Percentiles rank a stretch among this genome's conserved stretches.
These are phyloP conservation scores for Drosophila malerkotliana DNA, from an alignment of 1,140 invertebrate species.

Conservation along the genomic window DNA sequence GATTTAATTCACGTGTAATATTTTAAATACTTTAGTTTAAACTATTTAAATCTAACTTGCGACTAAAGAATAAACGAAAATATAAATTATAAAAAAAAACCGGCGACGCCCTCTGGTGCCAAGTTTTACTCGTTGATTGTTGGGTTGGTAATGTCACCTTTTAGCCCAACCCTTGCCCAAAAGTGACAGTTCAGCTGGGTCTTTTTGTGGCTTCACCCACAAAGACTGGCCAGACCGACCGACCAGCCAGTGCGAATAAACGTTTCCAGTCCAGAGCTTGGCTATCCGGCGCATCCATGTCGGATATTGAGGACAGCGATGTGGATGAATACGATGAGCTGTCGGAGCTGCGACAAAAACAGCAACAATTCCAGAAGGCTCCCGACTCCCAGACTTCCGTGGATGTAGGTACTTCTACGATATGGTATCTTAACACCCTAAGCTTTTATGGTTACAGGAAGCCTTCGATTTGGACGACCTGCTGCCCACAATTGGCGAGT, in stretches of 20 bases:
- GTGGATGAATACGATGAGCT: constrained; percentile 71
- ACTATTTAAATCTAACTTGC: constrained; percentile 63
- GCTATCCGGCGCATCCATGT: constrained; percentile 39
- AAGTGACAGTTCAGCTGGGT: constrained; percentile 18
- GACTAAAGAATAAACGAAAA: constrained; percentile 65
- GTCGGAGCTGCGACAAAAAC: constrained; percentile 60
- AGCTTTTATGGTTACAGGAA: constrained; percentile 79
- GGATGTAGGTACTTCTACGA: constrained; percentile 40
- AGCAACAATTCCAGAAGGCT: constrained; percentile 20
- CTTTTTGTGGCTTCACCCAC: constrained; percentile 20
- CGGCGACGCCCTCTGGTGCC: neutral
- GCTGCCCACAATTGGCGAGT: constrained; percentile 93
- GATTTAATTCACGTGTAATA: constrained; percentile 69
- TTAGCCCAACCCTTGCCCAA: constrained; percentile 27
- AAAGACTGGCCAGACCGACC: constrained; percentile 1
- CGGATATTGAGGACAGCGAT: constrained; percentile 64
- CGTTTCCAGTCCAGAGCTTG: constrained; percentile 30
- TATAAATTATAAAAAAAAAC: constrained; percentile 18
- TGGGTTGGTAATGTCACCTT: constrained; percentile 4
- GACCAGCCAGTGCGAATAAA: constrained; percentile 18
- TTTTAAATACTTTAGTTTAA: constrained; percentile 75
- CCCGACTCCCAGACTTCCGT: constrained; percentile 53
- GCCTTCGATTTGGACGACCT: constrained; percentile 92
- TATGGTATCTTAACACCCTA: neutral
- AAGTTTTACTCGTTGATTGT: neutral